Conservation (phyloP, 2,113 vertebrate species). For the Elanoides forficatus region DNA sequence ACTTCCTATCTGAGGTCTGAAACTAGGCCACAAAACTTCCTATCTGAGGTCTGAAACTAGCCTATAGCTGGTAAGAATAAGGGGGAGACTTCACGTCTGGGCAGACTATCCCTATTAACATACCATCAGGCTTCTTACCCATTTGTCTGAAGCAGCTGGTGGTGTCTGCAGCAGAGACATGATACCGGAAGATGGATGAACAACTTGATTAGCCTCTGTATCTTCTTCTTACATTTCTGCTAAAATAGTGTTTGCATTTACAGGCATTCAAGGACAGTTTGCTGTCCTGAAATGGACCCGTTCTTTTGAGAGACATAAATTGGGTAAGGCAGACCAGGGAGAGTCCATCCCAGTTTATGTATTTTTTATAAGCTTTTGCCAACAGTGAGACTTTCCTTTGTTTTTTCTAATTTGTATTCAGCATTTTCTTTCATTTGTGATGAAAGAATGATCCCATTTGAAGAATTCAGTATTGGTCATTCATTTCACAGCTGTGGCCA, state of each 20-base stretch:
- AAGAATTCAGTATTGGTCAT: background rate
- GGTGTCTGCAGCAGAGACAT: background rate
- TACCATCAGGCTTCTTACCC: background rate
- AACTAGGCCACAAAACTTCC: background rate
- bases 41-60: background rate
- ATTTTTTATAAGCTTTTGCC: background rate
- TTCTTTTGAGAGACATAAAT: background rate
- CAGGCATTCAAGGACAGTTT: background rate
- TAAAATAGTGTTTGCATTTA: background rate
- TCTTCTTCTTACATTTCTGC: background rate
- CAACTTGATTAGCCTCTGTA: background rate
- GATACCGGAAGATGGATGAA: background rate
- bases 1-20: background rate
- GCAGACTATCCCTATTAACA: background rate
- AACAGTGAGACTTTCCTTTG: background rate
- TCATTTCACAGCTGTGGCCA: slow-evolving; percentile 10
- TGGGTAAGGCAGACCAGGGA: background rate
- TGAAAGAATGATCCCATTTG: background rate
- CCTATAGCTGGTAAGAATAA: background rate
- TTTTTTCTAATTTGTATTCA: background rate
- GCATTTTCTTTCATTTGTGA: background rate
- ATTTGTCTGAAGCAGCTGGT: background rate
- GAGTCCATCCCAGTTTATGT: background rate
- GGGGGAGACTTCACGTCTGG: background rate
- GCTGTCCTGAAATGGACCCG: background rate